These are phyloP conservation scores for Siniperca scherzeri DNA, from an alignment of 2,797 vertebrate genomes.

Conservation along the genomic window DNA sequence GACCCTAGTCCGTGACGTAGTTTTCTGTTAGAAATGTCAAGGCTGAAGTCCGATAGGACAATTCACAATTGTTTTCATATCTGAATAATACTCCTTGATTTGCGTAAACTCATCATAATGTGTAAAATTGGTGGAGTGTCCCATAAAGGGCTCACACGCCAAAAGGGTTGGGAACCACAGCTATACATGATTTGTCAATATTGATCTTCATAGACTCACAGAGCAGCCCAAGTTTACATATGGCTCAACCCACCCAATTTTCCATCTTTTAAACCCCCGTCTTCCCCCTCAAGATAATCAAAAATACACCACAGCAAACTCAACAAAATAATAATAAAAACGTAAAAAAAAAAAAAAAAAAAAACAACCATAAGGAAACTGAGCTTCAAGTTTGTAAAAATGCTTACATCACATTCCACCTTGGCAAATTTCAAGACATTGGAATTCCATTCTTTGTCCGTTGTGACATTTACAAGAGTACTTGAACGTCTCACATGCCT, in stretches of 20 bases:
- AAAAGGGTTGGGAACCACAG: constrained; percentile 4
- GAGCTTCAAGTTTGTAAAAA: constrained; percentile 84
- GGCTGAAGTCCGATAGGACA: neutral
- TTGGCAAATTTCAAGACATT: constrained; percentile 66
- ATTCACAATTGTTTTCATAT: neutral
- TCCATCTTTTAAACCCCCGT: constrained; percentile 26
- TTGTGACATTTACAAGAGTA: constrained; percentile 69
- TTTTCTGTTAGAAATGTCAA: neutral
- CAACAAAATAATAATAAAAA: constrained; percentile 54
- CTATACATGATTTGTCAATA: neutral
- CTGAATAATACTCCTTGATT: neutral
- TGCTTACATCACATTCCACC: constrained; percentile 75
- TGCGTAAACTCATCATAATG: neutral
- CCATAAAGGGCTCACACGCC: neutral
- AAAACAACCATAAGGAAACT: constrained; percentile 66
- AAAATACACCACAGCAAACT: constrained; percentile 74
- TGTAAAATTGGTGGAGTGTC: neutral
- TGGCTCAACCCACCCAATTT: constrained; percentile 53
- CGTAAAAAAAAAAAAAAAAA: constrained; percentile 18
- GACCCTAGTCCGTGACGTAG: neutral
- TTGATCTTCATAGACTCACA: constrained; percentile 13
- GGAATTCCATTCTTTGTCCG: constrained; percentile 69
- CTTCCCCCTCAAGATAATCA: constrained; percentile 51
- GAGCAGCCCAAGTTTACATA: constrained; percentile 70
- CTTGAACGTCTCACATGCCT: constrained; percentile 62